Evolutionary conservation across 2,888 invertebrate genomes (phyloP).

Genomic region (Melanostoma scalare): DNA sequence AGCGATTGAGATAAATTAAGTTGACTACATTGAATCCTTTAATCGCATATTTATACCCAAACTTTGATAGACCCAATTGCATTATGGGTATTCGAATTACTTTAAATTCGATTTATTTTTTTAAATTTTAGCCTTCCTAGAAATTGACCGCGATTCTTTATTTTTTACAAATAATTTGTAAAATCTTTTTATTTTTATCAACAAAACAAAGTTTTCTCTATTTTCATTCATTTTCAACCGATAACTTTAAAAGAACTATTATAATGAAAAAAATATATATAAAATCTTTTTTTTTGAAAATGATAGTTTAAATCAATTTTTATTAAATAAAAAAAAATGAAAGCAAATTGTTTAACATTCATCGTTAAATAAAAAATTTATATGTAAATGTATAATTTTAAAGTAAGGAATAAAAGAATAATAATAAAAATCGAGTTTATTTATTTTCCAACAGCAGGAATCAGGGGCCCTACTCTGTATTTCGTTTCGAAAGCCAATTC

Average conservation of each 20-base stretch:
- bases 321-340: slow-evolving; percentile 53
- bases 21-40: slow-evolving; percentile 19
- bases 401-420: slow-evolving; percentile 66
- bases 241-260: slow-evolving; percentile 33
- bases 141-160: slow-evolving; percentile 28
- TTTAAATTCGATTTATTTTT: slow-evolving; percentile 23
- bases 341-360: slow-evolving; percentile 65
- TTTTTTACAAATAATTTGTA: slow-evolving; percentile 16
- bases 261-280: slow-evolving; percentile 25
- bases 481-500: too few species aligned
- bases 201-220: slow-evolving; percentile 35
- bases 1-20: slow-evolving; percentile 26
- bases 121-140: slow-evolving; percentile 12
- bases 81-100: slow-evolving; percentile 48
- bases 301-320: slow-evolving; percentile 66
- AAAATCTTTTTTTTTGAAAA: slow-evolving; percentile 42
- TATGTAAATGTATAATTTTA: slow-evolving; percentile 65
- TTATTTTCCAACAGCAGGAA: too few species aligned
- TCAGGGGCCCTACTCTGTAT: too few species aligned
- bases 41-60: slow-evolving; percentile 35
- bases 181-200: slow-evolving; percentile 32
- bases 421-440: slow-evolving; percentile 33
- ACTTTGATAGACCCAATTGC: slow-evolving; percentile 21
- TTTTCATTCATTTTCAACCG: slow-evolving; percentile 4
- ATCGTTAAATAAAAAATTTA: slow-evolving; percentile 65